Conservation (phyloP, 1,140 invertebrate genomes). For the Chionoecetes opilio region DNA sequence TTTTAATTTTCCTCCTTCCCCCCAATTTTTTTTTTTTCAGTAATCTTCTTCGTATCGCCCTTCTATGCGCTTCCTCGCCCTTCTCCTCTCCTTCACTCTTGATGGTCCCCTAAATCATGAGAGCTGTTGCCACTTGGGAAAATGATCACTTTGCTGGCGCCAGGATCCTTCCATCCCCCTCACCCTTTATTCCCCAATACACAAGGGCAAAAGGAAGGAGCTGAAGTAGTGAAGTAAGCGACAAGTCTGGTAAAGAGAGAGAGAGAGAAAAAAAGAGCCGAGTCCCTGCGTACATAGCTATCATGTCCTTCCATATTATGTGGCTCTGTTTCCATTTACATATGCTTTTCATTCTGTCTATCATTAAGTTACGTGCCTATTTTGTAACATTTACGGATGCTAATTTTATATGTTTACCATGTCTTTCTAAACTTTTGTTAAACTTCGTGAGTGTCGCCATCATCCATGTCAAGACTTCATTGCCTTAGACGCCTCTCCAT, state of each 20-base stretch:
- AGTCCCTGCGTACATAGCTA: too few relatives aligned
- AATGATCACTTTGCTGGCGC: slow-evolving; percentile 1
- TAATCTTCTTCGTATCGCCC: neutral
- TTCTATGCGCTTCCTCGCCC: neutral
- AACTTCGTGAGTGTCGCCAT: too few relatives aligned
- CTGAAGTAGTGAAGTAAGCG: neutral
- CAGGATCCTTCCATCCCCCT: neutral
- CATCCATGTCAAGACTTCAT: too few relatives aligned
- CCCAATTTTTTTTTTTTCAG: neutral
- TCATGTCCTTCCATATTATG: too few relatives aligned
- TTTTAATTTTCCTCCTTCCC: neutral
- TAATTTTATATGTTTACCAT: too few relatives aligned
- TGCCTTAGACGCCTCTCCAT: too few relatives aligned
- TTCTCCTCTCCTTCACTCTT: slow-evolving; percentile 4
- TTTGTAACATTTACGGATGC: too few relatives aligned
- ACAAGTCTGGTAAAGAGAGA: neutral
- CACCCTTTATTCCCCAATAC: neutral
- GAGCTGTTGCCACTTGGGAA: slow-evolving; percentile 32
- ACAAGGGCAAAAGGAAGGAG: neutral
- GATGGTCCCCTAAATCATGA: neutral
- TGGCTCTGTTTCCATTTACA: too few relatives aligned
- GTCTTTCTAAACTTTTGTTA: too few relatives aligned
- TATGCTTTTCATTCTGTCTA: too few relatives aligned
- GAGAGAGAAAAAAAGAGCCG: too few relatives aligned
- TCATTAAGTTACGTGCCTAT: too few relatives aligned